Base-by-base conservation (phyloP, 2,888 invertebrate species). In the Stratiomys singularior region DNA sequence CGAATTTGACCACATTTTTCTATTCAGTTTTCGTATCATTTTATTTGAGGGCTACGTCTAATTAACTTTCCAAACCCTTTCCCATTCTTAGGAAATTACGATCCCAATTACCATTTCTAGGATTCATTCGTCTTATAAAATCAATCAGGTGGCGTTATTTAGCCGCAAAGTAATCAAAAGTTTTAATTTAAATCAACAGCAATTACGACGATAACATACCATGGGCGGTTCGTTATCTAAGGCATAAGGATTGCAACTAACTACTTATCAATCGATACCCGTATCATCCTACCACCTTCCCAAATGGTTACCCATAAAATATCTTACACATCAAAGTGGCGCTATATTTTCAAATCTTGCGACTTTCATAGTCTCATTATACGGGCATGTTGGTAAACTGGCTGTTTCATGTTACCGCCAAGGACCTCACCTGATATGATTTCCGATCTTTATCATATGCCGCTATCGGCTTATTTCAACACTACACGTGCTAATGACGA, bases 401-500 rank as follows among this genome's bases (percentile, higher is more conserved):
- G 25, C 63, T 3, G 13, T 63, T 21, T 63, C 25, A 63, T 5
- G 63, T 60, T 76, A 25, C 76, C 76, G 76, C 60, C 76, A 76
- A 76, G 63, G 63, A 76, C 76, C 76, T 60, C 63, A 76, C 63
- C 25, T 76, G 37, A 72, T 56, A 72, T n/a, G n/a, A 72, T 52
- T 52, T 28, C 23, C 67, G 37, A n/a, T 37, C 37, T 37, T 37
- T 46, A 67, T 44, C 67, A 23, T n/a, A 37, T 37, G 23, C 46
- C 18, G 44, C 37, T 37, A 67, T 67, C 46, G 69, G 46, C 4
- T 46, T 69, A 78, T 78, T 80, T 77, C 78, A 77, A 81, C 81
- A 81, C 80, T 80, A 80, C 81, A 81, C 81, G 81, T 81, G 81
- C 81, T 81, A 81, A 81, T 81, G 81, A 79, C 79, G 79, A 79